Percentiles rank a stretch among this genome's conserved stretches.
phyloP scores from a whole-genome alignment of 2,888 invertebrate genomes.

The Lasioglossum pauxillum region DNA sequence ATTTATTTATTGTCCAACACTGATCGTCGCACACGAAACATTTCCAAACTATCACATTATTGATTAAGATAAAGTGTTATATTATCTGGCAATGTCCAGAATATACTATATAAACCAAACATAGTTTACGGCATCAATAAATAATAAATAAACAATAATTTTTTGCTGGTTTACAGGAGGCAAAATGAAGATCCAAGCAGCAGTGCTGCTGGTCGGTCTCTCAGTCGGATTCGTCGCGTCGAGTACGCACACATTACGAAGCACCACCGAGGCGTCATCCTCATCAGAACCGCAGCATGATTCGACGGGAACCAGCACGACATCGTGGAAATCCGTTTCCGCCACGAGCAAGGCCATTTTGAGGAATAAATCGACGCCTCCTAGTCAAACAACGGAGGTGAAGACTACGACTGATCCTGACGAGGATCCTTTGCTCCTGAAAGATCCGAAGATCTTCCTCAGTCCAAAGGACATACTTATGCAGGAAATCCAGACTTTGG shows the following conservation, averaged over 20 bases:
- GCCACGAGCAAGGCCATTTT: neutral
- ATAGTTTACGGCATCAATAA: too few relatives aligned
- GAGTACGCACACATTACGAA: constrained; percentile 20
- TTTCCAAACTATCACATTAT: neutral
- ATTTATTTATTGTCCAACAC: too few relatives aligned
- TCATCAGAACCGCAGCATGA: neutral
- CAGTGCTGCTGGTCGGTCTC: constrained; percentile 75
- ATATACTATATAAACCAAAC: too few relatives aligned
- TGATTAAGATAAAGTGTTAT: too few relatives aligned
- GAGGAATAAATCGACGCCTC: neutral
- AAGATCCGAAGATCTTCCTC: constrained; percentile 59
- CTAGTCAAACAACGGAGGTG: neutral
- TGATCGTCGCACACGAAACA: neutral
- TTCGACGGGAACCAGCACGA: neutral
- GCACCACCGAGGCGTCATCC: neutral
- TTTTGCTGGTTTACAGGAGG: constrained; percentile 59
- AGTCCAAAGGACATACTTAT: constrained; percentile 76
- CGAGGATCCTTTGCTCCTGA: constrained; percentile 2
- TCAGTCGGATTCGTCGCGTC: constrained; percentile 48
- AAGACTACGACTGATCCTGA: neutral
- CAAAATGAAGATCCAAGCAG: constrained; percentile 77
- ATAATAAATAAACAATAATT: too few relatives aligned
- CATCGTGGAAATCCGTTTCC: neutral
- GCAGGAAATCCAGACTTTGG: constrained; percentile 77
- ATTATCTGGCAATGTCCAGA: too few relatives aligned